phyloP scores from a whole-genome alignment of 1,140 invertebrate genomes.

The Latrodectus geometricus region DNA sequence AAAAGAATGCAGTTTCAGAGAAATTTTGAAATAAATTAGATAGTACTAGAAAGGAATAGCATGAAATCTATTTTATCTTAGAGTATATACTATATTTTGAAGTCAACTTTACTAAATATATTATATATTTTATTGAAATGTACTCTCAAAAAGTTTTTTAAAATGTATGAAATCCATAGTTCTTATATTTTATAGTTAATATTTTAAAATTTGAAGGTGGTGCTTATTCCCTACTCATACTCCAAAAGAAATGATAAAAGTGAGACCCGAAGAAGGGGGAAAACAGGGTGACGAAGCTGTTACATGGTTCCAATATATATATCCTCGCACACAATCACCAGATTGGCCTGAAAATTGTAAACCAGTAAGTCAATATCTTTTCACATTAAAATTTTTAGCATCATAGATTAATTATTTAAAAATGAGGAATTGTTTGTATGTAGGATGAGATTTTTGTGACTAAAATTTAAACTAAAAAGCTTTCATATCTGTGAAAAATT shows the following conservation, averaged over 20 bases:
- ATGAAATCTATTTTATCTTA: too few relatives aligned
- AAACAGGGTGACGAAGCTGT: constrained; percentile 98
- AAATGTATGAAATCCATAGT: background rate
- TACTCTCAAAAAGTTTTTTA: background rate
- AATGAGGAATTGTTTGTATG: background rate
- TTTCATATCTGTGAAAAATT: too few relatives aligned
- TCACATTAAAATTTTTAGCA: background rate
- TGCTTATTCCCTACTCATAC: constrained; percentile 98
- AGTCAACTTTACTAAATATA: too few relatives aligned
- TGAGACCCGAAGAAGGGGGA: constrained; percentile 86
- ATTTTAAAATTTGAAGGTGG: constrained; percentile 80
- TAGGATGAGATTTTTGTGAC: too few relatives aligned
- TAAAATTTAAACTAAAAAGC: too few relatives aligned
- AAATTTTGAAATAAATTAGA: too few relatives aligned
- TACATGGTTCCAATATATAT: constrained; percentile 97
- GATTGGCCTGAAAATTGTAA: constrained; percentile 92
- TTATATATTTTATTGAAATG: too few relatives aligned
- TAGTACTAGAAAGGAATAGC: too few relatives aligned
- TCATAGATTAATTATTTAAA: background rate
- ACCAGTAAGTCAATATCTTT: constrained; percentile 76
- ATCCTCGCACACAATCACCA: constrained; percentile 90
- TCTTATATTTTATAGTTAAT: background rate
- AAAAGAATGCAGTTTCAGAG: too few relatives aligned
- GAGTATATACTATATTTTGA: too few relatives aligned
- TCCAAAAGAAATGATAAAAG: constrained; percentile 94